Conservation (phyloP, 1,140 invertebrate genomes). For the Dryas iulia region DNA sequence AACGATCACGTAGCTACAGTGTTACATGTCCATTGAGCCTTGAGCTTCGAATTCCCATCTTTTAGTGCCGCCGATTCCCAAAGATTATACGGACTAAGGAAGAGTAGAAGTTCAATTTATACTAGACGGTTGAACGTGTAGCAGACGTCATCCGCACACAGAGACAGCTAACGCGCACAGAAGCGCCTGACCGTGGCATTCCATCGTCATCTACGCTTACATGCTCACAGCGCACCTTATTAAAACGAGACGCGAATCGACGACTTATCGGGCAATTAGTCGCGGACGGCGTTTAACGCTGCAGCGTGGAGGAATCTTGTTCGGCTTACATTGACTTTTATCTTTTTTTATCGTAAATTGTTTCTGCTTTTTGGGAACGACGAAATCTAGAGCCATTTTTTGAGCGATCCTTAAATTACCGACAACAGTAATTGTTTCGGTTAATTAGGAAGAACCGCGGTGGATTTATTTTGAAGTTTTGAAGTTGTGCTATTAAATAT, state of each 20-base stretch:
- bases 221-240: constrained; percentile 75
- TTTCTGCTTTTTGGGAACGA: constrained; percentile 32
- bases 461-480: constrained; percentile 17
- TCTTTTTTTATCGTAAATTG: constrained; percentile 35
- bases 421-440: constrained; percentile 27
- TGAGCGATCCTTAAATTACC: constrained; percentile 32
- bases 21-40: constrained; percentile 40
- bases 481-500: neutral
- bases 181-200: constrained; percentile 71
- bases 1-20: constrained; percentile 66
- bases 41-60: constrained; percentile 49
- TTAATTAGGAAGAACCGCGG: constrained; percentile 34
- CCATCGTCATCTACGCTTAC: constrained; percentile 70
- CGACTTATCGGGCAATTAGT: constrained; percentile 80
- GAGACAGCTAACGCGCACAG: constrained; percentile 43
- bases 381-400: constrained; percentile 29
- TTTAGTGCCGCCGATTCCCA: constrained; percentile 26
- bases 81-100: constrained; percentile 26
- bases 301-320: constrained; percentile 51
- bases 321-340: constrained; percentile 61
- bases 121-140: constrained; percentile 53
- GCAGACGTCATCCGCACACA: constrained; percentile 77
- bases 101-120: constrained; percentile 45
- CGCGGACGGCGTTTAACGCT: constrained; percentile 67
- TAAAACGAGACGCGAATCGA: constrained; percentile 79